These are phyloP conservation scores for Colostygia pectinataria DNA, from an alignment of 2,888 invertebrate species.

Conservation along the genomic window DNA sequence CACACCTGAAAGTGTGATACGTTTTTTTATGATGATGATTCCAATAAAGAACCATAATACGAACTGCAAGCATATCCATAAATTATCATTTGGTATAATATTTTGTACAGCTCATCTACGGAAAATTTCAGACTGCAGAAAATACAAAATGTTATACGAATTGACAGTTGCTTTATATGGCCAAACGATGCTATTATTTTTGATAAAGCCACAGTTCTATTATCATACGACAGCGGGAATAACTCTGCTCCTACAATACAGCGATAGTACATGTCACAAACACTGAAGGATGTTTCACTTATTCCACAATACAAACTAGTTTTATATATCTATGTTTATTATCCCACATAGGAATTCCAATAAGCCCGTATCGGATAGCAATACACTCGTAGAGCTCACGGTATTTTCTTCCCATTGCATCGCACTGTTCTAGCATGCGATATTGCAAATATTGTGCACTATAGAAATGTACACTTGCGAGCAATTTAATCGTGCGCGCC, in stretches of 20 bases:
- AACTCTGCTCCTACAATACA: neutral
- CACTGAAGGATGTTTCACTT: slow-evolving; percentile 28
- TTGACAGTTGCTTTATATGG: too few relatives aligned
- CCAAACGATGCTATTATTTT: too few relatives aligned
- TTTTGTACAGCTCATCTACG: too few relatives aligned
- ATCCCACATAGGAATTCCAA: slow-evolving; percentile 68
- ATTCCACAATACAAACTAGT: slow-evolving; percentile 31
- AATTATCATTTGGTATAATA: too few relatives aligned
- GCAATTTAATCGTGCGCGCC: neutral
- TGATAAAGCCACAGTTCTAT: too few relatives aligned
- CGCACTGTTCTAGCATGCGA: slow-evolving; percentile 54
- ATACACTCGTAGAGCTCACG: slow-evolving; percentile 62
- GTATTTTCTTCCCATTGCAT: slow-evolving; percentile 67
- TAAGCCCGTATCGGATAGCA: slow-evolving; percentile 65
- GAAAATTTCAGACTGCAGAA: too few relatives aligned
- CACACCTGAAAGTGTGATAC: too few relatives aligned
- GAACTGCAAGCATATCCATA: too few relatives aligned
- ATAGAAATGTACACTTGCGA: slow-evolving; percentile 38
- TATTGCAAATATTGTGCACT: slow-evolving; percentile 71
- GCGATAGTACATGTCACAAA: slow-evolving; percentile 8
- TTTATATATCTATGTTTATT: slow-evolving; percentile 41
- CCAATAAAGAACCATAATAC: too few relatives aligned
- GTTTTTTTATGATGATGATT: too few relatives aligned
- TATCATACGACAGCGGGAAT: too few relatives aligned
- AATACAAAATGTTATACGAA: too few relatives aligned